A percentile compares a stretch with the other conserved stretches of the same genome.
phyloP scores from a whole-genome alignment of 2,888 invertebrate species.

The Terebella lapidaria region DNA sequence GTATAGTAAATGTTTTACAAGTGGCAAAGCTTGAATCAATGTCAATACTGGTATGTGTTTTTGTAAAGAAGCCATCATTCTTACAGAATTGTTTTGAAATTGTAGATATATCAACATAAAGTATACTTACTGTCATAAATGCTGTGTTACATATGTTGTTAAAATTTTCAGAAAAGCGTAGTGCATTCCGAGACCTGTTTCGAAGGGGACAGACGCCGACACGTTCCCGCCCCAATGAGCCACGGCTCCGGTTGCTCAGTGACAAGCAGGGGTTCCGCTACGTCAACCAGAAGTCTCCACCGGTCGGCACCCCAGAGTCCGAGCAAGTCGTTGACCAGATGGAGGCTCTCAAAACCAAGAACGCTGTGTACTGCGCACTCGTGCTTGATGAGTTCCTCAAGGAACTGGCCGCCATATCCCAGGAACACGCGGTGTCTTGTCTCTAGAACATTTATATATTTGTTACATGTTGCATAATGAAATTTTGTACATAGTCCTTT shows the following conservation, averaged over 20 bases:
- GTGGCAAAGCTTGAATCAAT: too few species aligned
- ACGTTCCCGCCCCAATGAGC: neutral
- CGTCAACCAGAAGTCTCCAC: slow-evolving; percentile 27
- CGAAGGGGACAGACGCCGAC: neutral
- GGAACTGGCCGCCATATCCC: slow-evolving; percentile 87
- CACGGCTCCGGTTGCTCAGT: slow-evolving; percentile 17
- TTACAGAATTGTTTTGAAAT: too few species aligned
- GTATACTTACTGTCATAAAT: too few species aligned
- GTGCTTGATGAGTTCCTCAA: slow-evolving; percentile 92
- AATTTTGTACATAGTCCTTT: too few species aligned
- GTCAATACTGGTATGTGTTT: too few species aligned
- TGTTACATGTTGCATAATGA: too few species aligned
- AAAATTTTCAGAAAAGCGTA: neutral
- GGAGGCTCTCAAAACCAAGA: slow-evolving; percentile 49
- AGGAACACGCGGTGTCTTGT: slow-evolving; percentile 72
- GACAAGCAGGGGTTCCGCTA: slow-evolving; percentile 31
- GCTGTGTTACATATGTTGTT: too few species aligned
- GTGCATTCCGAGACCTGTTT: neutral
- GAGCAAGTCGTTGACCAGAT: slow-evolving; percentile 20
- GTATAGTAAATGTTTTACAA: too few species aligned
- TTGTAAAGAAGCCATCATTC: too few species aligned
- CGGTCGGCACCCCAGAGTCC: neutral
- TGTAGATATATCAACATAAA: too few species aligned
- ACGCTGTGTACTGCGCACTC: slow-evolving; percentile 72
- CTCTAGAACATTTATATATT: too few species aligned